phyloP scores from a whole-genome alignment of 2,797 vertebrate genomes.

The Diceros bicornis region DNA sequence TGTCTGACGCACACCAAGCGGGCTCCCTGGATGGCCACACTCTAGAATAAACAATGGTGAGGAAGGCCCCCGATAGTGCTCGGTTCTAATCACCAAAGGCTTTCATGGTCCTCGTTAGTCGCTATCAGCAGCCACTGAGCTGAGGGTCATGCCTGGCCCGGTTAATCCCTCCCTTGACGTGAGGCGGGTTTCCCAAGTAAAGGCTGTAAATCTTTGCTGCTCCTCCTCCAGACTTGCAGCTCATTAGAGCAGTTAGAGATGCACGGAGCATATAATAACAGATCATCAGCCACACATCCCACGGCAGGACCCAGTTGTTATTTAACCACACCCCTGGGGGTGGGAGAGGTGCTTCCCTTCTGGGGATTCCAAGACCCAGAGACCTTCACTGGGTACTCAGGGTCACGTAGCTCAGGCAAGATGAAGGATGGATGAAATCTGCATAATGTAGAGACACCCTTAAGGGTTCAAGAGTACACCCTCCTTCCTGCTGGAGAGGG shows the following conservation, averaged over 20 bases:
- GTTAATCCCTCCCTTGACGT: conserved; percentile 61
- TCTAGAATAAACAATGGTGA: conserved; percentile 57
- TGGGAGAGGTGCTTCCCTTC: not conserved
- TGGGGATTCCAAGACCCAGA: not conserved
- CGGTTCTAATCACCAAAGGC: not conserved
- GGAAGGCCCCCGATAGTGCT: not conserved
- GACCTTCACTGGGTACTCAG: not conserved
- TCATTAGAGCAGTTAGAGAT: conserved; percentile 75
- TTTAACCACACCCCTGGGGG: not conserved
- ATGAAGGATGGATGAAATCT: not conserved
- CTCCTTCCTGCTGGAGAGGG: not conserved
- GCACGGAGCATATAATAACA: conserved; percentile 38
- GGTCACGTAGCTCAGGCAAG: not conserved
- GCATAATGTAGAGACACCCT: not conserved
- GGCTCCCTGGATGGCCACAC: not conserved
- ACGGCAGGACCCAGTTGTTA: not conserved
- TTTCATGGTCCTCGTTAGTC: rapidly evolving
- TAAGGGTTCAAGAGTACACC: not conserved
- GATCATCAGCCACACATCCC: not conserved
- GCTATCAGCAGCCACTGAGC: not conserved
- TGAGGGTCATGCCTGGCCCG: not conserved
- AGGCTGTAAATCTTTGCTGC: conserved; percentile 54
- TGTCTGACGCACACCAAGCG: conserved; percentile 64
- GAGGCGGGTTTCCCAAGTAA: conserved; percentile 47
- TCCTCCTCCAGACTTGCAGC: conserved; percentile 70